Percentiles rank a stretch among this genome's conserved stretches.
Conservation (phyloP, 1,140 invertebrate genomes). For the Drosophila funebris region DNA sequence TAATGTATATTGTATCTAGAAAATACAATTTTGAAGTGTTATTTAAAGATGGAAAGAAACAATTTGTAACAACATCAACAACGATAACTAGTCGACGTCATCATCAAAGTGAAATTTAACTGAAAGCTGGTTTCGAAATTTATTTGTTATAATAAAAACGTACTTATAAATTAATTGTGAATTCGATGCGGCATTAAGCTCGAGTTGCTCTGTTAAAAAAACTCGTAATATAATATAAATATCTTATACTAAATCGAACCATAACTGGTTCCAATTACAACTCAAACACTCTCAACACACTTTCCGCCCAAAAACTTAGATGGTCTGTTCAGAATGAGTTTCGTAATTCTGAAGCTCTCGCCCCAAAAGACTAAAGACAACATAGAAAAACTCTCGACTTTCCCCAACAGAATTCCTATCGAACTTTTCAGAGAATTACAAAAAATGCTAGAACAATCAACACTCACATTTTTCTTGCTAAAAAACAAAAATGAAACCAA, state of each 20-base stretch:
- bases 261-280: constrained; percentile 31
- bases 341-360: constrained; percentile 48
- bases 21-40: constrained; percentile 67
- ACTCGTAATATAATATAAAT: constrained; percentile 28
- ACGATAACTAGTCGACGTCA: constrained; percentile 71
- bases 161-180: constrained; percentile 57
- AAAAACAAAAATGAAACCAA: constrained; percentile 50
- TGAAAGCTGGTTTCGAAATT: constrained; percentile 79
- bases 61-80: constrained; percentile 44
- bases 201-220: constrained; percentile 38
- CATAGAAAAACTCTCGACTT: constrained; percentile 18
- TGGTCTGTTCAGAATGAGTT: constrained; percentile 33
- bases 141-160: constrained; percentile 52
- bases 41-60: constrained; percentile 43
- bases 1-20: constrained; percentile 64
- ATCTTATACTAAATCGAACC: constrained; percentile 34
- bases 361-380: constrained; percentile 62
- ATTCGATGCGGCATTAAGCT: constrained; percentile 53
- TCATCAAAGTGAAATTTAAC: constrained; percentile 66
- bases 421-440: constrained; percentile 54
- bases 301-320: constrained; percentile 71
- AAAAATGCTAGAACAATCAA: constrained; percentile 81
- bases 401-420: constrained; percentile 57
- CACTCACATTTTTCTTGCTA: constrained; percentile 68
- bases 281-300: constrained; percentile 58